Percentiles rank a stretch among this genome's conserved stretches.
Evolutionary conservation across 2,888 invertebrate genomes (phyloP).

Genomic region (Himalopsyche kuldschensis): DNA sequence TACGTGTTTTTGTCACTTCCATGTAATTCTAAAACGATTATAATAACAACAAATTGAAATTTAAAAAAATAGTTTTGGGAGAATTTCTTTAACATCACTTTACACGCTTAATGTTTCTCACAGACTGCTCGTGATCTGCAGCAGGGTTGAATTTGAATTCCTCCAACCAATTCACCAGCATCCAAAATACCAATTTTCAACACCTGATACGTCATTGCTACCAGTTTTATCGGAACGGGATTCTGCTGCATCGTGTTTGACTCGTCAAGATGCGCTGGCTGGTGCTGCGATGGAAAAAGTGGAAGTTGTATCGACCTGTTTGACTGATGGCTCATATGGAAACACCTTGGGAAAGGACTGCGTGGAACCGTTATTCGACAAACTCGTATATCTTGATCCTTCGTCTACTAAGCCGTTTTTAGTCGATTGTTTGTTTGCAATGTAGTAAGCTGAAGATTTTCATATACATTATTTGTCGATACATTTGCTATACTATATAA

Average conservation of each 20-base stretch:
- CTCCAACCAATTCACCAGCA: neutral
- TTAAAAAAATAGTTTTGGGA: too few relatives aligned
- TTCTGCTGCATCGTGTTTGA: neutral
- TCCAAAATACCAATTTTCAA: neutral
- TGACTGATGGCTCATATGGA: neutral
- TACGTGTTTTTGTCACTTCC: too few relatives aligned
- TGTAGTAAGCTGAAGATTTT: too few relatives aligned
- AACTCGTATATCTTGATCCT: conserved; percentile 11
- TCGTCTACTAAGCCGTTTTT: neutral
- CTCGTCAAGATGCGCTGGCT: conserved; percentile 5
- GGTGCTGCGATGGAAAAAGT: conserved; percentile 14
- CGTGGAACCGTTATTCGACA: neutral
- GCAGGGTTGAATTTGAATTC: neutral
- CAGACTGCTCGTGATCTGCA: neutral
- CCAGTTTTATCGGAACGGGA: neutral
- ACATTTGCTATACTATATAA: too few relatives aligned
- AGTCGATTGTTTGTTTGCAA: neutral
- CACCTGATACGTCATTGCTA: neutral
- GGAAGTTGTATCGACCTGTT: conserved; percentile 25
- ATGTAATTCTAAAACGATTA: too few relatives aligned
- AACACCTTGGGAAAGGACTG: neutral
- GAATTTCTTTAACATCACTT: neutral
- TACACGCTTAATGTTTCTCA: neutral
- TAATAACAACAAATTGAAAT: too few relatives aligned
- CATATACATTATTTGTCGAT: too few relatives aligned